Evolutionary conservation across 2,797 vertebrate species (phyloP).

Genomic region (Dromococcyx pavoninus): DNA sequence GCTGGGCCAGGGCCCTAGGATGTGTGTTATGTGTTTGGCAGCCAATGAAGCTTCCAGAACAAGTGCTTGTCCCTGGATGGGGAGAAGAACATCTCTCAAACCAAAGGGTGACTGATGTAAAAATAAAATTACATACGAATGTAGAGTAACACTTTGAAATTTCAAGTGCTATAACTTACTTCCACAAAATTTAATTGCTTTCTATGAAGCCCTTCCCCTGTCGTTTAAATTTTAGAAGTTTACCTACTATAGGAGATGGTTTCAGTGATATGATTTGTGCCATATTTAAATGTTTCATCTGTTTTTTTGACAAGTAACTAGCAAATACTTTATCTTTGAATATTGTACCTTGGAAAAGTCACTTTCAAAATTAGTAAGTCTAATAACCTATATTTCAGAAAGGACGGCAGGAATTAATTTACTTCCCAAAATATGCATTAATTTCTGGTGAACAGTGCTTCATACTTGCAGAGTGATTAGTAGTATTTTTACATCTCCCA

Average conservation of each 20-base stretch:
- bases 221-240: neutral
- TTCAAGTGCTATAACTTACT: neutral
- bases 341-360: neutral
- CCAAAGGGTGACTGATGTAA: neutral
- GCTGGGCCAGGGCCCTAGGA: neutral
- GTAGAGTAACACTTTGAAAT: neutral
- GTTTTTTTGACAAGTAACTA: neutral
- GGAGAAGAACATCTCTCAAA: neutral
- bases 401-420: neutral
- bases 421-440: neutral
- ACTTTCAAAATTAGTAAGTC: neutral
- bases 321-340: neutral
- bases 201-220: neutral
- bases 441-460: conserved; percentile 8
- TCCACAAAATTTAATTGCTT: neutral
- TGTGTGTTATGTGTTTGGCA: neutral
- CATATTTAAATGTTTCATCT: neutral
- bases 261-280: neutral
- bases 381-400: neutral
- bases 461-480: neutral
- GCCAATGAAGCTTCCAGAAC: neutral
- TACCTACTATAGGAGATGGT: neutral
- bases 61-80: neutral
- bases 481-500: neutral
- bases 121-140: neutral